phyloP scores from a whole-genome alignment of 1,140 invertebrate species.

The Cydia strobilella region DNA sequence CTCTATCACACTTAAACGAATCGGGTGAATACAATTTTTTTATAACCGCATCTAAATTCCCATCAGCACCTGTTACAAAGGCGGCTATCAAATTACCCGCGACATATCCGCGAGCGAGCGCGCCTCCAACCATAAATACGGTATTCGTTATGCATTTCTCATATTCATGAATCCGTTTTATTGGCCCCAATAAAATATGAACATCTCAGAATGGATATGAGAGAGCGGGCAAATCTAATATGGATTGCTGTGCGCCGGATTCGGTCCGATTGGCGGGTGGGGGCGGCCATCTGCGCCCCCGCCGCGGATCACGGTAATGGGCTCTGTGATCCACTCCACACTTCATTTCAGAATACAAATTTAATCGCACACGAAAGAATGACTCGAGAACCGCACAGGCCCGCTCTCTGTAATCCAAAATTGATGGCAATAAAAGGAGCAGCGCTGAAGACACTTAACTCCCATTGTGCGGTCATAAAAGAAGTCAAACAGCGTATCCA shows the following conservation, averaged over 20 bases:
- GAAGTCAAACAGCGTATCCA: slow-evolving; percentile 20
- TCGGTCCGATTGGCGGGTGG: slow-evolving; percentile 64
- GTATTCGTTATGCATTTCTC: slow-evolving; percentile 80
- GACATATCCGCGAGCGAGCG: slow-evolving; percentile 72
- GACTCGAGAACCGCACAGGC: background rate
- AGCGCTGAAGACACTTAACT: slow-evolving; percentile 24
- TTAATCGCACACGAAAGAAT: slow-evolving; percentile 12
- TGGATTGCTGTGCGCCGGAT: slow-evolving; percentile 77
- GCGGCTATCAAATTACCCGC: slow-evolving; percentile 76
- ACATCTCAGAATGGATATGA: slow-evolving; percentile 81
- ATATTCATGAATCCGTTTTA: slow-evolving; percentile 82
- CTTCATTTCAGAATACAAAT: slow-evolving; percentile 21
- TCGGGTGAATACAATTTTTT: slow-evolving; percentile 47
- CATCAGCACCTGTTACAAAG: slow-evolving; percentile 79
- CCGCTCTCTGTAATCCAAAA: slow-evolving; percentile 5
- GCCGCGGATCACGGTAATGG: slow-evolving; percentile 21
- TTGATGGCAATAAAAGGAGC: slow-evolving; percentile 27
- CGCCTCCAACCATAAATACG: slow-evolving; percentile 77
- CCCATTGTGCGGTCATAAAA: slow-evolving; percentile 29
- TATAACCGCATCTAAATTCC: slow-evolving; percentile 71
- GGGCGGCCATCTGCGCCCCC: slow-evolving; percentile 66
- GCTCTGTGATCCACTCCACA: slow-evolving; percentile 26
- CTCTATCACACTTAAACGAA: slow-evolving; percentile 51
- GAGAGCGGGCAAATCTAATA: slow-evolving; percentile 79
- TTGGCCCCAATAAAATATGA: slow-evolving; percentile 82